These are phyloP conservation scores for Eurystomus glaucurus DNA, from an alignment of 2,797 vertebrate genomes.

Conservation along the genomic window DNA sequence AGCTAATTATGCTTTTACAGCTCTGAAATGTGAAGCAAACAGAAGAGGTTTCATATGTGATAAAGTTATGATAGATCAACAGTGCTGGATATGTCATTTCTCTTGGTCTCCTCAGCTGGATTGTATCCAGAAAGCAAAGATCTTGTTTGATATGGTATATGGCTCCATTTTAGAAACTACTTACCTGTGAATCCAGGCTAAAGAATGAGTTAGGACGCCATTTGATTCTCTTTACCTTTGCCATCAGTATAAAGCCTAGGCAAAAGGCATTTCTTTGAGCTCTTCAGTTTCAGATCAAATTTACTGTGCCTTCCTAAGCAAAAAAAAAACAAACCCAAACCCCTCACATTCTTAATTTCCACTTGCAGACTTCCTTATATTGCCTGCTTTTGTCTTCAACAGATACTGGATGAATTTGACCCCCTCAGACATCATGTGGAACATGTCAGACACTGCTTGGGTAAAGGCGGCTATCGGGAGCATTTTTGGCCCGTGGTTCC, in stretches of 20 bases:
- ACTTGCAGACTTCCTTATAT: not conserved
- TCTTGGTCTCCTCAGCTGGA: not conserved
- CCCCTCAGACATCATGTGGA: slow-evolving; percentile 83
- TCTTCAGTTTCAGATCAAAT: not conserved
- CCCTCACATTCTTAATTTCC: not conserved
- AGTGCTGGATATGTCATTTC: rapidly evolving
- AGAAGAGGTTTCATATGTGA: not conserved
- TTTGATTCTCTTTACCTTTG: not conserved
- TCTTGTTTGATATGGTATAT: not conserved
- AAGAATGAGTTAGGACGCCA: not conserved
- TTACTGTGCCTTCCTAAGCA: not conserved
- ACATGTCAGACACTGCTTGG: slow-evolving; percentile 86
- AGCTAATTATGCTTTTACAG: not conserved
- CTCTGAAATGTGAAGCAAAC: not conserved
- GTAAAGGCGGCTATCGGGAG: slow-evolving; percentile 83
- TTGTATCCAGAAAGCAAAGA: not conserved
- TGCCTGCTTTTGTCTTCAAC: not conserved
- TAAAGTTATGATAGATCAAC: not conserved
- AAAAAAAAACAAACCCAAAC: not conserved
- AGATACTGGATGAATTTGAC: slow-evolving; percentile 86
- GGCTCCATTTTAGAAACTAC: not conserved
- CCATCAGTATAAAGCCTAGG: not conserved
- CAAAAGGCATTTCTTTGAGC: not conserved
- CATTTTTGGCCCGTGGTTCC: slow-evolving; percentile 82
- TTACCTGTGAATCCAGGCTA: not conserved